A percentile compares a stretch with the other conserved stretches of the same genome.
Conservation (phyloP, 2,797 vertebrate species). For the Pelochelys cantorii region DNA sequence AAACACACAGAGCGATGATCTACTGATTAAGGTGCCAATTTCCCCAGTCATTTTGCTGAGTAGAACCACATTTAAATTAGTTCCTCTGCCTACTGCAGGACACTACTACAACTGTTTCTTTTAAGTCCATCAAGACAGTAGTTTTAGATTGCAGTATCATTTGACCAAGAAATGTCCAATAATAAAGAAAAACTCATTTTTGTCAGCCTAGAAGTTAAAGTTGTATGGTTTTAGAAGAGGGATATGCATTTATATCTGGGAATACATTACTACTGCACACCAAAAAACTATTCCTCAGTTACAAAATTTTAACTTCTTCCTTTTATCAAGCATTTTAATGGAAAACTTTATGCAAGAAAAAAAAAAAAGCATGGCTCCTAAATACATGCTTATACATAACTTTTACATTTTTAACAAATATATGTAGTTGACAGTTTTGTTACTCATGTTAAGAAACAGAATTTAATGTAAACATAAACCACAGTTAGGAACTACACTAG, state of each 20-base stretch:
- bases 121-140: not conserved
- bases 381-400: not conserved
- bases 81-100: not conserved
- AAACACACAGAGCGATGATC: not conserved
- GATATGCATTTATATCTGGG: accelerated
- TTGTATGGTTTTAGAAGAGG: accelerated
- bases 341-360: not conserved
- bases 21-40: not conserved
- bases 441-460: not conserved
- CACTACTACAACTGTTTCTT: not conserved
- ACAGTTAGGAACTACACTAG: accelerated
- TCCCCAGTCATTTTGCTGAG: not conserved
- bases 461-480: not conserved
- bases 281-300: not conserved
- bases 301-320: not conserved
- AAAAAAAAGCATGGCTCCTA: not conserved
- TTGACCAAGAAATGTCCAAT: not conserved
- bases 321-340: not conserved
- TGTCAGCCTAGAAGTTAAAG: not conserved
- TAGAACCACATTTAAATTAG: not conserved
- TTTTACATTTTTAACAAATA: not conserved
- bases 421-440: not conserved
- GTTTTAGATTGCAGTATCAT: not conserved
- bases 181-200: not conserved
- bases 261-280: not conserved